Percentiles rank a stretch among this genome's conserved stretches.
These are phyloP conservation scores for Meiosimyza platycephala DNA, from an alignment of 2,888 invertebrate genomes.

Conservation along the genomic window DNA sequence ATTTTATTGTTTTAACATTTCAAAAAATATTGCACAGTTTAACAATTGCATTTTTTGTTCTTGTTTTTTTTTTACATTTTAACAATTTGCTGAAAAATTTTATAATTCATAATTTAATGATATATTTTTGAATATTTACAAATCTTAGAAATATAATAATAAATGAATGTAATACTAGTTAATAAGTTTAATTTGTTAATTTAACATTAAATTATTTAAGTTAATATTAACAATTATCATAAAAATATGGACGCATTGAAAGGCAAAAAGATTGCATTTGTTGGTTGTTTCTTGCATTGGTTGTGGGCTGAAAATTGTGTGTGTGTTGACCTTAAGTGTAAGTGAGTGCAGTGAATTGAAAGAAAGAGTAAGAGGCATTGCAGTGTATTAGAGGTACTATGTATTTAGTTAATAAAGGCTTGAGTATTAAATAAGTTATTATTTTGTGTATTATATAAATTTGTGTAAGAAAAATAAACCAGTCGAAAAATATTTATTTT, in stretches of 20 bases:
- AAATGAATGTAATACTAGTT: constrained; percentile 5
- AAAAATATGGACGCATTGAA: constrained; percentile 24
- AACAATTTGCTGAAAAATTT: background rate
- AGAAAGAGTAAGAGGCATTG: too few species aligned
- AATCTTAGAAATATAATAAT: constrained; percentile 24
- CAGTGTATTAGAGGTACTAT: too few species aligned
- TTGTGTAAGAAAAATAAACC: too few species aligned
- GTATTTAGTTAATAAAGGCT: too few species aligned
- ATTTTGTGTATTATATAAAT: too few species aligned
- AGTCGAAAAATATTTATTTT: too few species aligned
- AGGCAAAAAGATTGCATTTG: constrained; percentile 25
- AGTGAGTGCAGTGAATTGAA: too few species aligned
- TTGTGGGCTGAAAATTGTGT: background rate
- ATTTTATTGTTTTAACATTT: background rate
- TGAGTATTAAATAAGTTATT: too few species aligned
- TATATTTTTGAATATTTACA: constrained; percentile 1
- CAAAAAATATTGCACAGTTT: constrained; percentile 21
- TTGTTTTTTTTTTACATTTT: background rate
- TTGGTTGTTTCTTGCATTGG: constrained; percentile 7
- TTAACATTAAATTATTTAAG: background rate
- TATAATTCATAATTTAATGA: too few species aligned
- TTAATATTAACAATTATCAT: background rate
- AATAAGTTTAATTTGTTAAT: background rate
- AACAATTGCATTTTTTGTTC: constrained; percentile 12
- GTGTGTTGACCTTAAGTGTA: too few species aligned